Percentiles rank a stretch among this genome's conserved stretches.
Evolutionary conservation across 2,797 vertebrate species (phyloP).

Genomic region (Pagetopsis macropterus): DNA sequence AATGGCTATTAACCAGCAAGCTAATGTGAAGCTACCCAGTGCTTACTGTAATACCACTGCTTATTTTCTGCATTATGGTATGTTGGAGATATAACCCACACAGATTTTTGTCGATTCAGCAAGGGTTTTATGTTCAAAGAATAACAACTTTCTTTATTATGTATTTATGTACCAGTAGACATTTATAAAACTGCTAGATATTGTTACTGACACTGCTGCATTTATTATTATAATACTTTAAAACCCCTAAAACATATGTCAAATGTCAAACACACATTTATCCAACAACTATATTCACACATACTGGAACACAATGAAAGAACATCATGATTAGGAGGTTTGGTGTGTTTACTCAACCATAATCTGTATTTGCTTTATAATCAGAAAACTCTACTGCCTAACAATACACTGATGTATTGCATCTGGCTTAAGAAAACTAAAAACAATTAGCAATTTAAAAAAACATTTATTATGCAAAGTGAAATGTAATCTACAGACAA

Average conservation of each 20-base stretch:
- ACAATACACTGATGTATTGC: neutral
- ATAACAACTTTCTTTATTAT: neutral
- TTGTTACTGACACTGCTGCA: neutral
- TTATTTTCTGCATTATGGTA: conserved; percentile 12
- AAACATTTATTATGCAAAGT: neutral
- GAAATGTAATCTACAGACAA: neutral
- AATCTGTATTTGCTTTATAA: neutral
- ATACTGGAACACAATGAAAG: neutral
- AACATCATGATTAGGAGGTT: neutral
- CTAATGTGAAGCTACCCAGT: conserved; percentile 17
- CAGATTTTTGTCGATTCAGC: conserved; percentile 6
- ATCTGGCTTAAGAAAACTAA: no score
- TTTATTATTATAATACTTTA: neutral
- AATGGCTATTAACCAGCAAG: conserved; percentile 28
- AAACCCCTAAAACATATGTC: neutral
- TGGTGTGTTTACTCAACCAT: neutral
- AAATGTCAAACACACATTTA: neutral
- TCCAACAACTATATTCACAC: neutral
- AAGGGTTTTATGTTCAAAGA: neutral
- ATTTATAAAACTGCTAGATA: neutral
- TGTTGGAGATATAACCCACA: conserved; percentile 4
- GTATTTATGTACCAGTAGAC: neutral
- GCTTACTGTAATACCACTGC: conserved; percentile 9
- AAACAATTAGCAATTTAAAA: no score
- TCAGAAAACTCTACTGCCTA: neutral